Conservation (phyloP, 2,888 invertebrate species). For the Nebria brevicollis region DNA sequence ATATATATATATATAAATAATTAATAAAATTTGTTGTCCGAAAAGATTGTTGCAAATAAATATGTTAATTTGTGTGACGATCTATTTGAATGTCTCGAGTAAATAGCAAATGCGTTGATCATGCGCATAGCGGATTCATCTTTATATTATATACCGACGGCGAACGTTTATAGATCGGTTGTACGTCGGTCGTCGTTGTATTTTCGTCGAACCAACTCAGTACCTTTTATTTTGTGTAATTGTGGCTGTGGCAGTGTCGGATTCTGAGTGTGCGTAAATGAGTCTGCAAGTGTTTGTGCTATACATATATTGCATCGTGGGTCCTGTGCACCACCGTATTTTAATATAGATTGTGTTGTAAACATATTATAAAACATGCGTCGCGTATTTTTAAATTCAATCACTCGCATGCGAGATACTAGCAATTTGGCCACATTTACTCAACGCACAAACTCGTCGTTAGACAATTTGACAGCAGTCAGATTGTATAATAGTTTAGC, state of each 20-base stretch:
- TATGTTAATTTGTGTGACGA: not conserved
- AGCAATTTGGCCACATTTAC: conserved; percentile 3
- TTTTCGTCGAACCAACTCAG: not conserved
- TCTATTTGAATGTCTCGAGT: not conserved
- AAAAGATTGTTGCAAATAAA: not conserved
- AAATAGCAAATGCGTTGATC: not conserved
- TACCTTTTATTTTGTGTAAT: not conserved
- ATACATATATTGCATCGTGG: not conserved
- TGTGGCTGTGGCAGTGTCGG: not conserved
- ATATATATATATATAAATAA: too few relatives aligned
- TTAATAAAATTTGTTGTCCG: too few relatives aligned
- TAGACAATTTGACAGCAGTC: conserved; percentile 6
- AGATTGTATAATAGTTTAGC: conserved; percentile 19
- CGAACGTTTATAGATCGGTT: conserved; percentile 19
- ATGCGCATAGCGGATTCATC: not conserved
- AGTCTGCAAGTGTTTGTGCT: not conserved
- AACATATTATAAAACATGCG: conserved; percentile 24
- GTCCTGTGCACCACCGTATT: not conserved
- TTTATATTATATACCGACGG: conserved; percentile 5
- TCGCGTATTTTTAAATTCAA: conserved; percentile 32
- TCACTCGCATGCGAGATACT: conserved; percentile 17
- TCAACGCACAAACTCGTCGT: conserved; percentile 21
- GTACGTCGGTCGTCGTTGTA: not conserved
- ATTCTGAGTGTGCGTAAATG: not conserved
- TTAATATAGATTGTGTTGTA: conserved; percentile 2